Evolutionary conservation across 2,797 vertebrate genomes (phyloP).

Genomic region (Nyctibius grandis): DNA sequence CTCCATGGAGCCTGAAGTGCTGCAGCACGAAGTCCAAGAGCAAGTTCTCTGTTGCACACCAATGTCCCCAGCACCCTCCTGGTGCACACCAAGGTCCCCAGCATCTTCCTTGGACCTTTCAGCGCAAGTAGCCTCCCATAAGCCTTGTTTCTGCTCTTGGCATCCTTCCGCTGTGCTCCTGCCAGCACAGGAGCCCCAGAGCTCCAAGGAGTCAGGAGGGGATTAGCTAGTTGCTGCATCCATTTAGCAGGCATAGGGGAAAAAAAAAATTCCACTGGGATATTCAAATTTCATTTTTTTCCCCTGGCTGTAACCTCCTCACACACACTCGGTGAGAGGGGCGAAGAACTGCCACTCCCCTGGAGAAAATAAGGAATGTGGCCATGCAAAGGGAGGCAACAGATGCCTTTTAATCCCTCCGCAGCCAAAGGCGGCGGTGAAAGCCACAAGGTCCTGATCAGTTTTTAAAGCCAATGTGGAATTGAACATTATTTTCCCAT

Average conservation of each 20-base stretch:
- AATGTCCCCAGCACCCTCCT: background rate
- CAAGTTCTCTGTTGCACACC: background rate
- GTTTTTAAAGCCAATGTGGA: background rate
- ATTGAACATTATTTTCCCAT: background rate
- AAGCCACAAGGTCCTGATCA: background rate
- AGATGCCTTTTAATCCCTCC: background rate
- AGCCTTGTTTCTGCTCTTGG: background rate
- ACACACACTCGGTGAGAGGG: fast-evolving
- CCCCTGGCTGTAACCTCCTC: background rate
- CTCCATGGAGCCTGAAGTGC: background rate
- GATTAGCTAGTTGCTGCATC: background rate
- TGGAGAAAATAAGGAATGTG: background rate
- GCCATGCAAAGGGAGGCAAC: background rate
- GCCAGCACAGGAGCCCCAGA: background rate
- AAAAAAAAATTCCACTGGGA: background rate
- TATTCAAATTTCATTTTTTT: background rate
- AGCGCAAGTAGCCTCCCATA: background rate
- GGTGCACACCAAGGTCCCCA: background rate
- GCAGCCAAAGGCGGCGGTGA: fast-evolving
- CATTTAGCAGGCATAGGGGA: background rate
- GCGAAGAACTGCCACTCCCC: background rate
- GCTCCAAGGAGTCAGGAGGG: background rate
- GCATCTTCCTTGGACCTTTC: background rate
- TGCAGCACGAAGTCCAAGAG: background rate
- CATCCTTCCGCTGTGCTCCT: background rate